A percentile compares a stretch with the other conserved stretches of the same genome.
Conservation (phyloP, 2,113 vertebrate species). For the Petrocephalus zakoni region DNA sequence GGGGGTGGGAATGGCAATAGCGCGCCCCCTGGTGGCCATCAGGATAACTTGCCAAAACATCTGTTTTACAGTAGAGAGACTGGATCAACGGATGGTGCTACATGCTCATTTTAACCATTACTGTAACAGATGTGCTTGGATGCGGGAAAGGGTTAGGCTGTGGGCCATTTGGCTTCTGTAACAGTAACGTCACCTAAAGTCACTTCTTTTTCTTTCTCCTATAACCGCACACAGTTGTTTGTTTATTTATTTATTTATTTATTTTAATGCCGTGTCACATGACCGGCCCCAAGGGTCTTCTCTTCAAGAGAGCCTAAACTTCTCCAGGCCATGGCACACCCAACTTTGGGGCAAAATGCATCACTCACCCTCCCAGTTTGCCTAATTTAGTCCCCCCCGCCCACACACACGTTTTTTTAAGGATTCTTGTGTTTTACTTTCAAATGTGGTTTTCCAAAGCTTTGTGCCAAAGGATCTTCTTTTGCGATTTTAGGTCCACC, state of each 20-base stretch:
- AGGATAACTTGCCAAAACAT: neutral
- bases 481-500: neutral
- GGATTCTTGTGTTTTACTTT: neutral
- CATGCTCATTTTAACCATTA: neutral
- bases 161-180: neutral
- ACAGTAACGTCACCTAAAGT: neutral
- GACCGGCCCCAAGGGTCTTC: neutral
- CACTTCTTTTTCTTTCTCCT: neutral
- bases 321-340: neutral
- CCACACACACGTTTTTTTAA: neutral
- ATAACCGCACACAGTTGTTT: neutral
- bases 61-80: neutral
- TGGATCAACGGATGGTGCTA: neutral
- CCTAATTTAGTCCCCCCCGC: neutral
- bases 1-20: neutral
- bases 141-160: neutral
- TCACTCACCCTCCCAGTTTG: neutral
- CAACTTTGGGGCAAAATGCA: neutral
- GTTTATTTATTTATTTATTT: slow-evolving; percentile 22
- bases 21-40: neutral
- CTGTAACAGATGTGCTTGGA: no score
- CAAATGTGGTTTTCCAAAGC: neutral
- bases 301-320: neutral
- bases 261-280: neutral
- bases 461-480: neutral